Conservation (phyloP, 2,888 invertebrate genomes). For the Plagiodera versicolora region DNA sequence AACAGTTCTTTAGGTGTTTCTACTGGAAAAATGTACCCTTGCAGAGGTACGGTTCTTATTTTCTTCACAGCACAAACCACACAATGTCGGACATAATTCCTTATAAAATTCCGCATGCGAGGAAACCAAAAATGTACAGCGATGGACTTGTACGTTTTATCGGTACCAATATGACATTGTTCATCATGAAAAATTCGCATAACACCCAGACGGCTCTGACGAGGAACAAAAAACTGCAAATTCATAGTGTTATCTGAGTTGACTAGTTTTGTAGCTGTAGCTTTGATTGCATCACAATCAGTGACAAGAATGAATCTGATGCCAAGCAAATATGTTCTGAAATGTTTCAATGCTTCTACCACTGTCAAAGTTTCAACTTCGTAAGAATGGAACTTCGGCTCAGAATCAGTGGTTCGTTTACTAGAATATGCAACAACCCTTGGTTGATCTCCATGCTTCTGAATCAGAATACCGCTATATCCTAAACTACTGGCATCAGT, state of each 20-base stretch:
- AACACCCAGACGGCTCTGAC: conserved; percentile 31
- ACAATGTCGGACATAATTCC: conserved; percentile 37
- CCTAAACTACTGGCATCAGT: conserved; percentile 35
- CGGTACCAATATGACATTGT: conserved; percentile 33
- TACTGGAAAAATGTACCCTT: conserved; percentile 6
- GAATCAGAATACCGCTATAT: conserved; percentile 17
- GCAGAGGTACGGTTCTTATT: conserved; percentile 7
- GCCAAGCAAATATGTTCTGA: conserved; percentile 39
- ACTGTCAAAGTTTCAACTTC: conserved; percentile 45
- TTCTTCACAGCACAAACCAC: conserved; percentile 35
- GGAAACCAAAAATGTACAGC: conserved; percentile 39
- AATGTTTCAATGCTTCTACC: conserved; percentile 38
- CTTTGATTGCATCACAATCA: conserved; percentile 45
- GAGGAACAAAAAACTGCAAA: conserved; percentile 31
- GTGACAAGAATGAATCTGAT: conserved; percentile 37
- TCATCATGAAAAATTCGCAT: conserved; percentile 38
- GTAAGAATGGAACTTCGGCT: conserved; percentile 31
- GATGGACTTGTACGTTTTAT: conserved; percentile 35
- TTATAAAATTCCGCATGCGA: conserved; percentile 33
- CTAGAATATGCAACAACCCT: conserved; percentile 20
- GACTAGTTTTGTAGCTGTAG: conserved; percentile 35
- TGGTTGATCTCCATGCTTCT: conserved; percentile 8
- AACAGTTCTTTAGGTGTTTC: conserved; percentile 11
- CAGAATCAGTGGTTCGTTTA: conserved; percentile 12
- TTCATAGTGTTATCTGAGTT: conserved; percentile 24